phyloP scores from a whole-genome alignment of 2,888 invertebrate genomes.

The Exephanes ischioxanthus region DNA sequence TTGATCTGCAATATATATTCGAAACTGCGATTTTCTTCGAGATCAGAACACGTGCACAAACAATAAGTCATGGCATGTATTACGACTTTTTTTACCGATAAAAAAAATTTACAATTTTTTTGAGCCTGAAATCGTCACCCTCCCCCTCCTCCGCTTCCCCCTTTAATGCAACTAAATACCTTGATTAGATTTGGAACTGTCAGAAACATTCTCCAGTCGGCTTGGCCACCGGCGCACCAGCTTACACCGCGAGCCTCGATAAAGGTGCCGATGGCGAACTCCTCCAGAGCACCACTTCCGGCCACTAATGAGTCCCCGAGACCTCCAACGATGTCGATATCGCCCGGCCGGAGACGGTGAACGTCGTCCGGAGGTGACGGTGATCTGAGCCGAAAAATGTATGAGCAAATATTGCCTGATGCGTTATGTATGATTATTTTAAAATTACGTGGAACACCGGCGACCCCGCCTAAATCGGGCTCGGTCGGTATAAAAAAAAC shows the following conservation, averaged over 20 bases:
- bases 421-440: too few relatives aligned
- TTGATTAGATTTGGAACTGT: slow-evolving; percentile 90
- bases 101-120: too few relatives aligned
- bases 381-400: slow-evolving; percentile 74
- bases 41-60: too few relatives aligned
- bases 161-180: slow-evolving; percentile 67
- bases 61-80: too few relatives aligned
- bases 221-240: slow-evolving; percentile 91
- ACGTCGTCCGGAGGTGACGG: slow-evolving; percentile 87
- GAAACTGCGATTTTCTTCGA: too few relatives aligned
- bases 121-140: too few relatives aligned
- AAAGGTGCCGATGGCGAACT: slow-evolving; percentile 90
- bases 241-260: slow-evolving; percentile 91
- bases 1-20: too few relatives aligned
- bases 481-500: too few relatives aligned
- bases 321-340: slow-evolving; percentile 90
- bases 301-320: slow-evolving; percentile 91
- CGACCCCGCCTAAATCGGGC: too few relatives aligned
- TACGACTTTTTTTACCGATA: too few relatives aligned
- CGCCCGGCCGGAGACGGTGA: slow-evolving; percentile 89
- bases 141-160: too few relatives aligned
- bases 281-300: slow-evolving; percentile 90
- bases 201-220: slow-evolving; percentile 89
- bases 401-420: neutral
- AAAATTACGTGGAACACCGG: too few relatives aligned